Evolutionary conservation across 64 coral and sea anemone species (phyloP).

Genomic region (Hydrozoanthus tunicans): DNA sequence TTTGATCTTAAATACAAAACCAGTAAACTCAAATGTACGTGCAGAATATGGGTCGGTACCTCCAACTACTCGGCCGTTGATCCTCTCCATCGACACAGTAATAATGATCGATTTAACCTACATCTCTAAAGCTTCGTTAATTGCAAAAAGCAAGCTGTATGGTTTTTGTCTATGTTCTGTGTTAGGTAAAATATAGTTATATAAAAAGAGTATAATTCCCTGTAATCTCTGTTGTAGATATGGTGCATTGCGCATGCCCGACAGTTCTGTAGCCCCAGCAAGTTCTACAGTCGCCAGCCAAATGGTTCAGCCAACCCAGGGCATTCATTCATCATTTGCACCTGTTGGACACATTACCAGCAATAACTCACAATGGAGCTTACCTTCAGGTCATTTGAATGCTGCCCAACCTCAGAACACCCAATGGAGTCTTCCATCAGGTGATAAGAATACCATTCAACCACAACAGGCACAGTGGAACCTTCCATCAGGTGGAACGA

Average conservation of each 20-base stretch:
- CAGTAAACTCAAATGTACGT: too few species aligned
- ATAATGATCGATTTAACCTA: too few species aligned
- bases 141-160: too few species aligned
- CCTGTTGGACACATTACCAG: not conserved
- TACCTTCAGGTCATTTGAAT: not conserved
- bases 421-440: not conserved
- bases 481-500: not conserved
- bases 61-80: too few species aligned
- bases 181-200: not conserved
- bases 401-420: not conserved
- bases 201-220: not conserved
- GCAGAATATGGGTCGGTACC: too few species aligned
- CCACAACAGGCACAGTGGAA: not conserved
- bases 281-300: not conserved
- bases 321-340: not conserved
- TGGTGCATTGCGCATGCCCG: conserved; percentile 33
- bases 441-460: not conserved
- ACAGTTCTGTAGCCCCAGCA: not conserved
- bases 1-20: too few species aligned
- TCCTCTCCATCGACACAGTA: too few species aligned
- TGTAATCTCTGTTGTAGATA: conserved; percentile 16
- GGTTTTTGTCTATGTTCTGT: not conserved
- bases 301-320: not conserved
- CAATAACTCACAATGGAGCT: conserved; percentile 12
- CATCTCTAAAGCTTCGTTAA: too few species aligned